Evolutionary conservation across 2,888 invertebrate species (phyloP).

Genomic region (Tridacna crocea): DNA sequence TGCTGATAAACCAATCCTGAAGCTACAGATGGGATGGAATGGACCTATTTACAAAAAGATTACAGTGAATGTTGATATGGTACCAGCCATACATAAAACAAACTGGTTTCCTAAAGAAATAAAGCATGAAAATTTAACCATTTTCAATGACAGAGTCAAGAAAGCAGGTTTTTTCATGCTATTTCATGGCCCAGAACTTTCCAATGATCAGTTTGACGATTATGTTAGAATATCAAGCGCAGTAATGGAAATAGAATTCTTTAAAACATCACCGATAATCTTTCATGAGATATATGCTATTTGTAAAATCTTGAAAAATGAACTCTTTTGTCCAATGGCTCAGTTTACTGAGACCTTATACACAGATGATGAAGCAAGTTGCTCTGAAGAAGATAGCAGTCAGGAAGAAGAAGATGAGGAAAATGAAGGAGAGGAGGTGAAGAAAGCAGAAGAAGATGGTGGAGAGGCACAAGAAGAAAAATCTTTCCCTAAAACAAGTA

Average conservation of each 20-base stretch:
- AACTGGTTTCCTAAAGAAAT: constrained; percentile 37
- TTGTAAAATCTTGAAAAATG: constrained; percentile 43
- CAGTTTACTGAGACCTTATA: constrained; percentile 29
- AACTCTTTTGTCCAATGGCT: constrained; percentile 29
- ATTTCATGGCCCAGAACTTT: constrained; percentile 31
- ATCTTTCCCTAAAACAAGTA: background rate
- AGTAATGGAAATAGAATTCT: constrained; percentile 33
- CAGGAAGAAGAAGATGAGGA: background rate
- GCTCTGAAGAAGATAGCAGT: background rate
- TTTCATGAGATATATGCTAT: constrained; percentile 38
- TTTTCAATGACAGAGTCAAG: constrained; percentile 2
- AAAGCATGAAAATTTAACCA: background rate
- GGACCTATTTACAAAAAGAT: constrained; percentile 31
- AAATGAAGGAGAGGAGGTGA: background rate
- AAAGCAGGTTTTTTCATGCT: constrained; percentile 31
- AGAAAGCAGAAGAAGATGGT: background rate
- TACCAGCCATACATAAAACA: constrained; percentile 27
- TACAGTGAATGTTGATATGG: constrained; percentile 38
- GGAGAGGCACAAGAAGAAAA: no score
- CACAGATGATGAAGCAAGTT: background rate
- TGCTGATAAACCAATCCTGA: constrained; percentile 46
- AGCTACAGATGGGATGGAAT: constrained; percentile 34
- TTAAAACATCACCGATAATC: constrained; percentile 29
- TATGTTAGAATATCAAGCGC: constrained; percentile 44
- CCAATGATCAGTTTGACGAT: background rate